These are phyloP conservation scores for Papilio gigon DNA, from an alignment of 2,888 invertebrate genomes.

Conservation along the genomic window DNA sequence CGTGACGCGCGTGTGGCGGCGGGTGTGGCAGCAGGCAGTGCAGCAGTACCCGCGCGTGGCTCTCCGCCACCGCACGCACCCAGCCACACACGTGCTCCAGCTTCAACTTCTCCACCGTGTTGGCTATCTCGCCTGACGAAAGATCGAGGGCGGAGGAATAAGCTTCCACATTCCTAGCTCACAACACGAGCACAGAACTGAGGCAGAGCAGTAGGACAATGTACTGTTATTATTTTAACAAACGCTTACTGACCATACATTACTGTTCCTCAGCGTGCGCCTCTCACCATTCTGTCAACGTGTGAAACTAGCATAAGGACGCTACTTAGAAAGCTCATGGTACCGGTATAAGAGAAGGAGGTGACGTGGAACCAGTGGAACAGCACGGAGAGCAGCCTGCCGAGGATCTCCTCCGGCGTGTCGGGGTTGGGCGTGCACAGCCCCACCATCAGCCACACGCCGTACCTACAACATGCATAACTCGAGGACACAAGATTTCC, in stretches of 20 bases:
- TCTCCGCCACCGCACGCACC: slow-evolving; percentile 90
- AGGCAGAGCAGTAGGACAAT: not conserved
- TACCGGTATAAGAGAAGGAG: slow-evolving; percentile 97
- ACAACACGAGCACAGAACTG: too few species aligned
- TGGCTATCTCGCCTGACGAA: slow-evolving; percentile 87
- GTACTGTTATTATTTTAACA: too few species aligned
- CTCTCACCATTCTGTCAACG: too few species aligned
- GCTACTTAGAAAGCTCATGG: slow-evolving; percentile 41
- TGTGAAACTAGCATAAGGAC: not conserved
- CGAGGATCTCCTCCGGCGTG: slow-evolving; percentile 90
- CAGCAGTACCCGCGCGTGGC: slow-evolving; percentile 94
- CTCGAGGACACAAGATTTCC: not conserved
- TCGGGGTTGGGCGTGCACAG: slow-evolving; percentile 91
- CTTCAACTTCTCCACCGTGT: slow-evolving; percentile 94
- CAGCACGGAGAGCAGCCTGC: slow-evolving; percentile 95
- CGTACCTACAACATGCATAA: slow-evolving; percentile 85
- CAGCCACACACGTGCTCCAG: slow-evolving; percentile 96
- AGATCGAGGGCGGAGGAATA: not conserved
- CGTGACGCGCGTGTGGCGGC: slow-evolving; percentile 96
- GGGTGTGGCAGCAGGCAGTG: slow-evolving; percentile 98
- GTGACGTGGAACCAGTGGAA: slow-evolving; percentile 99
- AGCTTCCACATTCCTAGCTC: not conserved
- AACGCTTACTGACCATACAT: too few species aligned
- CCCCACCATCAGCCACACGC: slow-evolving; percentile 98
- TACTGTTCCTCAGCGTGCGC: too few species aligned